Conservation (phyloP, 2,113 vertebrate genomes). For the Ardeotis arabs region DNA sequence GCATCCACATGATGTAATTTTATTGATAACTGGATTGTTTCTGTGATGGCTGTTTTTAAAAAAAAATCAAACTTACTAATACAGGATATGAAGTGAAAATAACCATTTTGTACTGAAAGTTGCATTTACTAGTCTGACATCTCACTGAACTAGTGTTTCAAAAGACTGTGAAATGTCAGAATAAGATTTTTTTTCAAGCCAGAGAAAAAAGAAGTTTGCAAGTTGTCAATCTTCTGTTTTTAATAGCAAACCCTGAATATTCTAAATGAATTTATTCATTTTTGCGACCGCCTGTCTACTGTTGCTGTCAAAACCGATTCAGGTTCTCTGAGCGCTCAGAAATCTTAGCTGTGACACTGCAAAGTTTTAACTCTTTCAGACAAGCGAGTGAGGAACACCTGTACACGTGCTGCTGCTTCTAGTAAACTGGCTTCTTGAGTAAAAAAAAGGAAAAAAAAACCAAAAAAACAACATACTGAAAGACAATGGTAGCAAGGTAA, state of each 20-base stretch:
- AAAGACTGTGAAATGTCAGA: background rate
- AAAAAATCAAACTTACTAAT: background rate
- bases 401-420: rapidly evolving
- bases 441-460: background rate
- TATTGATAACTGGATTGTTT: background rate
- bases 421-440: background rate
- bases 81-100: background rate
- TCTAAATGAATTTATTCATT: background rate
- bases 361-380: background rate
- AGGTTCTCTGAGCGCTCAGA: background rate
- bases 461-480: background rate
- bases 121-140: background rate
- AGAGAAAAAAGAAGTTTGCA: background rate
- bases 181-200: background rate
- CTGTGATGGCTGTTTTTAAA: background rate
- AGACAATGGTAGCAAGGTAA: background rate
- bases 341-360: background rate
- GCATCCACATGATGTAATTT: background rate
- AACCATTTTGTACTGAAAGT: background rate
- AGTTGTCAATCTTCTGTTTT: background rate
- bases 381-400: background rate
- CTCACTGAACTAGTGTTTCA: background rate
- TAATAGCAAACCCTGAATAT: background rate
- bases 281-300: background rate
- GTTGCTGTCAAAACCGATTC: background rate